Evolutionary conservation across 2,113 vertebrate genomes (phyloP).

Genomic region (Eretmodus cyanostictus): DNA sequence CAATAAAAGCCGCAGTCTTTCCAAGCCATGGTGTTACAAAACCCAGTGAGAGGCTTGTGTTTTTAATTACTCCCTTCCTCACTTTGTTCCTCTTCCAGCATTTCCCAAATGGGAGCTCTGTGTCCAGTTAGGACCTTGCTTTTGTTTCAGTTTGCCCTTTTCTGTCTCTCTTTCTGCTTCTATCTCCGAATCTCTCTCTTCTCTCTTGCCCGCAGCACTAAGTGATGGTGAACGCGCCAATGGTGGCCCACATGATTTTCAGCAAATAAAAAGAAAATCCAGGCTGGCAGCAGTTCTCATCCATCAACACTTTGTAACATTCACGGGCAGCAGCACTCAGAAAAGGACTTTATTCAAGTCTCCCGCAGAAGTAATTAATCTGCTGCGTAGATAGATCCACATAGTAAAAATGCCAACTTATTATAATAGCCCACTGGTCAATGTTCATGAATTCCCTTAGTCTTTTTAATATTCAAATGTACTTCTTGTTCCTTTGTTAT

Average conservation of each 20-base stretch:
- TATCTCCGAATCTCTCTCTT: background rate
- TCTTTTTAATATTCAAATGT: background rate
- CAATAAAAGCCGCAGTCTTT: slow-evolving; percentile 26
- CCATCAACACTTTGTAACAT: slow-evolving; percentile 10
- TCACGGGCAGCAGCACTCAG: background rate
- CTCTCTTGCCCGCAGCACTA: background rate
- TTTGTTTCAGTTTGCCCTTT: slow-evolving; percentile 40
- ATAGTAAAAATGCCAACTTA: background rate
- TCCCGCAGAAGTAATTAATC: background rate
- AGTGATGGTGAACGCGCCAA: background rate
- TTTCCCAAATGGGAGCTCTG: slow-evolving; percentile 45
- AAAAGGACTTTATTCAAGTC: background rate
- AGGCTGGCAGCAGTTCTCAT: background rate
- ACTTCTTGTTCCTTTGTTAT: background rate
- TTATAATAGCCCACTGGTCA: background rate
- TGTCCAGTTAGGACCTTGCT: slow-evolving; percentile 51
- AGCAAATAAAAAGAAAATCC: slow-evolving; percentile 16
- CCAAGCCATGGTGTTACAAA: background rate
- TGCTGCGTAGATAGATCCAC: background rate
- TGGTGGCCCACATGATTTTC: background rate
- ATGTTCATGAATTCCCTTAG: background rate
- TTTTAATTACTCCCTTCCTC: slow-evolving; percentile 59
- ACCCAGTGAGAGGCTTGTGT: slow-evolving; percentile 37
- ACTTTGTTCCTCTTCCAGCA: slow-evolving; percentile 22
- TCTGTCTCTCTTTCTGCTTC: background rate